A percentile compares a stretch with the other conserved stretches of the same genome.
phyloP scores from a whole-genome alignment of 1,140 invertebrate genomes.

The Diachasma alloeum region DNA sequence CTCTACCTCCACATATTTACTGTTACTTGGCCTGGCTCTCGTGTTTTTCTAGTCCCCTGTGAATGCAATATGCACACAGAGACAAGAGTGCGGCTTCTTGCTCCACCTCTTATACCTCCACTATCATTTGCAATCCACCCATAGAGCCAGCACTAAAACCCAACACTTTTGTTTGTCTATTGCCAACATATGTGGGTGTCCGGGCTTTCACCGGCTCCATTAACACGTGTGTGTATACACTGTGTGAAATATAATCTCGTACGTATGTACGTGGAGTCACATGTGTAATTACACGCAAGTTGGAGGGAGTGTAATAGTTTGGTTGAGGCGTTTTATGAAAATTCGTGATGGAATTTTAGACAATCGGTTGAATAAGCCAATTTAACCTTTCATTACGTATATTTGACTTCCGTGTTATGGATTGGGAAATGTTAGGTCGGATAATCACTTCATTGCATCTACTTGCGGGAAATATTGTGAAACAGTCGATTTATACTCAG shows the following conservation, averaged over 20 bases:
- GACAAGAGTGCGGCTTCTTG: background rate
- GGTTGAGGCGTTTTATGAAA: background rate
- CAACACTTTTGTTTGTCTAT: background rate
- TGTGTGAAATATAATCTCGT: background rate
- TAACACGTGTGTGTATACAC: background rate
- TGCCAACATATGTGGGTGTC: background rate
- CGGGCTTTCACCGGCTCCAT: background rate
- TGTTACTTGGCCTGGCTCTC: slow-evolving; percentile 3
- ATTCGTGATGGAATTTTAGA: background rate
- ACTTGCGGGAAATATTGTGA: background rate
- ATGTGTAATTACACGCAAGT: background rate
- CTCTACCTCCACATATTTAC: background rate
- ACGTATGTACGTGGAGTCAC: background rate
- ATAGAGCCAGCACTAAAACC: background rate
- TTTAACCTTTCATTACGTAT: background rate
- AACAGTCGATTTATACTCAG: too few species aligned
- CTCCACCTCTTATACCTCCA: background rate
- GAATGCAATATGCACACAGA: background rate
- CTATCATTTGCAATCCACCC: background rate
- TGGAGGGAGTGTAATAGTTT: background rate
- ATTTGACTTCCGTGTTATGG: background rate
- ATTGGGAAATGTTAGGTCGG: too few species aligned
- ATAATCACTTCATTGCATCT: too few species aligned
- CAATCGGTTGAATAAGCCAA: background rate
- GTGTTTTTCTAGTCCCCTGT: background rate